A percentile compares a stretch with the other conserved stretches of the same genome.
Conservation (phyloP, 1,140 invertebrate species). For the Hyposmocoma kahamanoa region DNA sequence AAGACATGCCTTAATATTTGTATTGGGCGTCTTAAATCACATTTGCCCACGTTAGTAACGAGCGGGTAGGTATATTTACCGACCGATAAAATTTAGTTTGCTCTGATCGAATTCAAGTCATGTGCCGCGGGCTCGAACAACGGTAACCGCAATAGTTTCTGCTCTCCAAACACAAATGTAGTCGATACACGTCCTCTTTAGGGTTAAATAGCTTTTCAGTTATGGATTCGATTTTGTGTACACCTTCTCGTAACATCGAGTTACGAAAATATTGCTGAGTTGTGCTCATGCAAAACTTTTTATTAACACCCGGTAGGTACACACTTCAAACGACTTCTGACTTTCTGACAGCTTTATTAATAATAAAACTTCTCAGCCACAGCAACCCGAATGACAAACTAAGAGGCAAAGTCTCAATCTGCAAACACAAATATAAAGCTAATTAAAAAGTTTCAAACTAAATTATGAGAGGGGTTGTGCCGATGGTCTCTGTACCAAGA, state of each 20-base stretch:
- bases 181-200: not conserved
- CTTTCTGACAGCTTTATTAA: slow-evolving; percentile 31
- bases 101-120: slow-evolving; percentile 60
- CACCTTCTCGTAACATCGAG: not conserved
- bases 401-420: slow-evolving; percentile 65
- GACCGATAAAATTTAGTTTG: slow-evolving; percentile 63
- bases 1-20: no score
- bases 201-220: not conserved
- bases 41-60: no score
- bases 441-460: slow-evolving; percentile 73
- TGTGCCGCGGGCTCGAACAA: slow-evolving; percentile 37
- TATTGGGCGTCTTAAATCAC: slow-evolving; percentile 15
- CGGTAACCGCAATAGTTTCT: slow-evolving; percentile 35
- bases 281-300: not conserved
- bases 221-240: not conserved
- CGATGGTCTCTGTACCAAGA: slow-evolving; percentile 62
- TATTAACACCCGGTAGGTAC: not conserved
- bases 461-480: slow-evolving; percentile 69
- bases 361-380: slow-evolving; percentile 58
- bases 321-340: slow-evolving; percentile 2
- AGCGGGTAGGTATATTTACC: slow-evolving; percentile 56
- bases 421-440: slow-evolving; percentile 73
- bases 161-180: slow-evolving; percentile 26
- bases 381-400: slow-evolving; percentile 57
- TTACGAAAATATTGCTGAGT: not conserved